Evolutionary conservation across 2,888 invertebrate species (phyloP).

Genomic region (Synanthedon myopaeformis): DNA sequence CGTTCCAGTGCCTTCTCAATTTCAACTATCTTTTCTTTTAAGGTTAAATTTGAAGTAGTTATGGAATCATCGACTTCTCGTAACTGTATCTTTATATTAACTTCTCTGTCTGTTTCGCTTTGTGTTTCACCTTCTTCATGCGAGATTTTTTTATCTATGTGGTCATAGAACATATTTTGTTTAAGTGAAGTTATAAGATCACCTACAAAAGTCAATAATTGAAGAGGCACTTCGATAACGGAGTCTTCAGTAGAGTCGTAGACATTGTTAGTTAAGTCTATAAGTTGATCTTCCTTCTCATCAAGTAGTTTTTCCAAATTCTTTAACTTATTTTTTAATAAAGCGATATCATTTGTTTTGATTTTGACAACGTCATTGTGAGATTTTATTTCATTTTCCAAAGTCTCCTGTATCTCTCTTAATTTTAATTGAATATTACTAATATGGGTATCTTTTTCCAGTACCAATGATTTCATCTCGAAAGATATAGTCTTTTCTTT

Average conservation of each 20-base stretch:
- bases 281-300: slow-evolving; percentile 13
- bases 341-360: slow-evolving; percentile 12
- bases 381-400: slow-evolving; percentile 14
- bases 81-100: too few relatives aligned
- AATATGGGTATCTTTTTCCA: slow-evolving; percentile 3
- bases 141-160: too few relatives aligned
- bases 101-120: too few relatives aligned
- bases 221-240: slow-evolving; percentile 21
- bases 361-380: slow-evolving; percentile 11
- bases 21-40: neutral
- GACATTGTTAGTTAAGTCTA: too few relatives aligned
- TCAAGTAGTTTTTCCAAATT: slow-evolving; percentile 14
- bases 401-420: slow-evolving; percentile 9
- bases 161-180: neutral
- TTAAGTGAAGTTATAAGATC: slow-evolving; percentile 17
- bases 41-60: neutral
- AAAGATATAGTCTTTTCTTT: slow-evolving; percentile 7
- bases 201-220: slow-evolving; percentile 27
- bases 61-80: neutral
- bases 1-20: neutral
- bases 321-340: slow-evolving; percentile 9
- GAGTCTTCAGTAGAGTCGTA: neutral
- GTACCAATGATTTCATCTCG: slow-evolving; percentile 5
- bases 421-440: slow-evolving; percentile 10
- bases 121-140: too few relatives aligned